Evolutionary conservation across 2,113 vertebrate species (phyloP).

Genomic region (Gallinago paraguaiae): DNA sequence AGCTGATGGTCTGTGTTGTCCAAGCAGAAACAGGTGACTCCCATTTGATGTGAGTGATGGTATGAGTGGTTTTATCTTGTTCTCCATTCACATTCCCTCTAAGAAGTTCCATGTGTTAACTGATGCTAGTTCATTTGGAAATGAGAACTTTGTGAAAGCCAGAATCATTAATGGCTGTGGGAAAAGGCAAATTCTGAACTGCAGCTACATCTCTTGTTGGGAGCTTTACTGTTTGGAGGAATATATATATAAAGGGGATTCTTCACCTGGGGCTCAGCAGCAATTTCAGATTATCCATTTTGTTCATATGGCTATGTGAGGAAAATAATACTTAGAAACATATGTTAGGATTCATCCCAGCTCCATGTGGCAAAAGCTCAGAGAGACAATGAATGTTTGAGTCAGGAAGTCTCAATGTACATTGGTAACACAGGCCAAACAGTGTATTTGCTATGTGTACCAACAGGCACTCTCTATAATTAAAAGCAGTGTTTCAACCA

Average conservation of each 20-base stretch:
- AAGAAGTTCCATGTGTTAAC: background rate
- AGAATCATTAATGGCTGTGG: background rate
- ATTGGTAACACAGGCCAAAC: background rate
- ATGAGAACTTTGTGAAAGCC: background rate
- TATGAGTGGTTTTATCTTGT: background rate
- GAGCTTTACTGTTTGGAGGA: background rate
- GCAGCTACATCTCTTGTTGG: background rate
- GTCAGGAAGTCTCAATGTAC: background rate
- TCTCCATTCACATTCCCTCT: background rate
- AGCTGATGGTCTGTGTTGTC: background rate
- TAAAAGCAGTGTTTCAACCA: background rate
- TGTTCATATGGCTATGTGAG: background rate
- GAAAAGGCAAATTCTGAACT: background rate
- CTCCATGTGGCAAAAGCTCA: background rate
- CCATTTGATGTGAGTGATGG: background rate
- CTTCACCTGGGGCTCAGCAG: background rate
- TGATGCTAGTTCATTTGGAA: background rate
- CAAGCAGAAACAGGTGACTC: background rate
- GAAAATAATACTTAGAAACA: background rate
- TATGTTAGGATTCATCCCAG: background rate
- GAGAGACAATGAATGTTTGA: background rate
- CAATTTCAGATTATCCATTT: background rate
- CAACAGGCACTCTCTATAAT: background rate
- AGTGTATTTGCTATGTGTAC: background rate
- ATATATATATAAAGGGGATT: background rate